Conservation (phyloP, 2,113 vertebrate species). For the Anser cygnoides region DNA sequence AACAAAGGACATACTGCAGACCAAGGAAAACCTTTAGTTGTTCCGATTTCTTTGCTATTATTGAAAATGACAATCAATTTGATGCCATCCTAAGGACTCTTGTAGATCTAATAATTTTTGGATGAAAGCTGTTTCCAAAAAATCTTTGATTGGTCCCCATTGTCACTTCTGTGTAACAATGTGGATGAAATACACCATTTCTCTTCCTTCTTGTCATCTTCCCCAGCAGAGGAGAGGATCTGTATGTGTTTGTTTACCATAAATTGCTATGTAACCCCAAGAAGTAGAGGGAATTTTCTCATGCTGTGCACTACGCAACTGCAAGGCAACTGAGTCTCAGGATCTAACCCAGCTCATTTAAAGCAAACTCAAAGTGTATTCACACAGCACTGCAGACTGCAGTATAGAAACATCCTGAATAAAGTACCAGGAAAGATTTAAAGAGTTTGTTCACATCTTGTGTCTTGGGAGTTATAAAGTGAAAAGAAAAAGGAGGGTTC, state of each 20-base stretch:
- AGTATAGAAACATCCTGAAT: neutral
- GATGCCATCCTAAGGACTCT: neutral
- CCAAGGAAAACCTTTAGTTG: neutral
- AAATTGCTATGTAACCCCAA: neutral
- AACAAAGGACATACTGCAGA: neutral
- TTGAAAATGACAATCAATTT: neutral
- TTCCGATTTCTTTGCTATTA: neutral
- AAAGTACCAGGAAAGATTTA: slow-evolving; percentile 10
- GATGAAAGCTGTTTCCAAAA: neutral
- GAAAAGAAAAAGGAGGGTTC: neutral
- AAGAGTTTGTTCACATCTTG: slow-evolving; percentile 2
- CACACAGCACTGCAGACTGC: neutral
- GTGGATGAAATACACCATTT: neutral
- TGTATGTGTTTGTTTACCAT: neutral
- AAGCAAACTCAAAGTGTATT: neutral
- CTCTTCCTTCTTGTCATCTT: neutral
- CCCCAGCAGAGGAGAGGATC: neutral
- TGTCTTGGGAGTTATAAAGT: slow-evolving; percentile 27
- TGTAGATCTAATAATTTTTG: neutral
- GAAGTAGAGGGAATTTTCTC: neutral
- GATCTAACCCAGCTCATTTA: neutral
- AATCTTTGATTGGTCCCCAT: neutral
- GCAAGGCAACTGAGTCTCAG: neutral
- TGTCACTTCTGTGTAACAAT: neutral
- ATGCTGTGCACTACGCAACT: neutral